Conservation (phyloP, 1,140 invertebrate species). For the Mycetomoellerius zeteki region DNA sequence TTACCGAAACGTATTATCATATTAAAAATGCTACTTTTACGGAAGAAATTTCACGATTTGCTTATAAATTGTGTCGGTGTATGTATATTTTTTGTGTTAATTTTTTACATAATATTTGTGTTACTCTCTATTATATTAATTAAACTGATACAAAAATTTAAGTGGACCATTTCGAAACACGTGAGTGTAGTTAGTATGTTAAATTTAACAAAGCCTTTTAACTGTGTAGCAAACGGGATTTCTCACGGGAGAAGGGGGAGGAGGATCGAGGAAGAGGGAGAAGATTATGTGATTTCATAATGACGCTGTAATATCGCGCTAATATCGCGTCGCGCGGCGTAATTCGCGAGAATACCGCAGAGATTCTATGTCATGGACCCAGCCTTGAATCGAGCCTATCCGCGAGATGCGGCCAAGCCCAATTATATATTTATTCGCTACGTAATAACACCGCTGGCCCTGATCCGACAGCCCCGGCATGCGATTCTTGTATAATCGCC, state of each 20-base stretch:
- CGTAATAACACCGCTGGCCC: conserved; percentile 82
- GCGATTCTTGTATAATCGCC: conserved; percentile 82
- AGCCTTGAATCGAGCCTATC: conserved; percentile 79
- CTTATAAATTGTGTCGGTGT: no score
- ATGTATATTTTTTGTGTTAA: no score
- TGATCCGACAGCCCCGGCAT: conserved; percentile 80
- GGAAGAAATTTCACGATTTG: no score
- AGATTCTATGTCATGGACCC: conserved; percentile 83
- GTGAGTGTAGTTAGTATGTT: no score
- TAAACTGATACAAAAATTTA: no score
- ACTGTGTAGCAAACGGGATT: background rate
- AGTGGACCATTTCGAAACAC: no score
- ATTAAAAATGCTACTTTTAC: no score
- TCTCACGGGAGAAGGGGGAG: background rate
- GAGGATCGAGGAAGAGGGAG: background rate
- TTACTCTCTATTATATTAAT: no score
- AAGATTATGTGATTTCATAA: conserved; percentile 42
- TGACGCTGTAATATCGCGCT: conserved; percentile 61
- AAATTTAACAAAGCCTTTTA: no score
- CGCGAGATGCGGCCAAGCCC: conserved; percentile 74
- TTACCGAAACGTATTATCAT: no score
- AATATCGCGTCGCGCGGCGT: conserved; percentile 26
- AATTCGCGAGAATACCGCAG: conserved; percentile 54
- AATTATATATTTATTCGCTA: conserved; percentile 83
- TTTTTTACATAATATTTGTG: no score